Evolutionary conservation across 23 tunicate genomes (phyloP), one percentile per base, ranked within the genome.

Genomic region (Oikopleura vanhoeffeni): DNA sequence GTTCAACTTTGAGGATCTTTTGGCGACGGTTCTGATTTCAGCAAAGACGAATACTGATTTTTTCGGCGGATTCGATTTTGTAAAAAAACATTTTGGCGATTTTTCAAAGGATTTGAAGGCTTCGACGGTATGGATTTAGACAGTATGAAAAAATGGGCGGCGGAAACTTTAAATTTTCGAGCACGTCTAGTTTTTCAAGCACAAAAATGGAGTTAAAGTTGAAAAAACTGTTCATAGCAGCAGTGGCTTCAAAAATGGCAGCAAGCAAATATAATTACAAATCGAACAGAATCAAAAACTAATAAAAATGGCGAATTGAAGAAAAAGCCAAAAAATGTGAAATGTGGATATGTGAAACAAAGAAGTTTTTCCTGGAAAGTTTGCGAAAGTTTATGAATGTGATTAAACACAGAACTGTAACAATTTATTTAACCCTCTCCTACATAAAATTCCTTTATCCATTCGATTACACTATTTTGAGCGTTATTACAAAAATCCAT

Each of bases 301-400:
- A 49, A 49, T 13, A n/a, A 13, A 49, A 49, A 8, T 13, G 64
- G 18, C 18, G 64, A 49, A 49, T 49, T 49, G 64, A 49, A 49
- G 64, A 24, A 49, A 49, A 49, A 13, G 18, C 18, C 24, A 8
- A 49, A 49, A 49, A 49, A 49, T 49, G 64, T 71, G 36, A 71
- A 71, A 3, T 71, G 79, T 71, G 34, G 79, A 24, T 71, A 71
- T 71, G 79, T 71, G 35, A n/a, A 71, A 18, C 3, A 71, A 71
- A 71, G 79, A 71, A 71, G 79, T 71, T 2, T 28, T 38, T 24
- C 79, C 79, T 32, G 79, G 79, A 71, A 28, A 71, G 34, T 71
- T 24, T 71, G 79, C 27, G 32, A 18, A 30, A 71, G 35, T 13
- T 13, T 71, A 71, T 32, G 79, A 13, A 18, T 71, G 79, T 30